Base-by-base conservation (phyloP, 2,797 vertebrate species). In the Tachyglossus aculeatus region DNA sequence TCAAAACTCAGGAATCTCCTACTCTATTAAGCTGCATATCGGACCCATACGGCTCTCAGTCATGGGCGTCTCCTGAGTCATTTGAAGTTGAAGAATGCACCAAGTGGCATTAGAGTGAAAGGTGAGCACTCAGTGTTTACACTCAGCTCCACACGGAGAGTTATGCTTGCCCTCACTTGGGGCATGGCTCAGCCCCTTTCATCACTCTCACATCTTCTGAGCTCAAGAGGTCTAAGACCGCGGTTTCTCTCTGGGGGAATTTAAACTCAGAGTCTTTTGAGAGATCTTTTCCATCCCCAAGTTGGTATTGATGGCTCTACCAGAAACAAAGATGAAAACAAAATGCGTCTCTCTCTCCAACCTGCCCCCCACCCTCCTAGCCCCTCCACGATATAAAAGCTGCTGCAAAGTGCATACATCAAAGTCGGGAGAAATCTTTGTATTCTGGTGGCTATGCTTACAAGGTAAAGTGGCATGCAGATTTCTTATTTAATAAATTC, bases 401-500 rank as follows among this genome's bases (percentile, higher is more conserved):
- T 75, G 62, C 80, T 77, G 61, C 77, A 74, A 88, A 89, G 79
- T 82, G 67, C 87, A 86, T 40, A 81, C 81, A 87, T 92, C 91
- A 89, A 91, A 93, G 90, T 89, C 74, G 78, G 88, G 84, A 82
- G 83, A 83, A 82, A 90, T 88, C 90, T 92, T 90, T 90, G 85
- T 88, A 91, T 91, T 90, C 91, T 3, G 4, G 73, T 47, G 37
- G 85, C 86, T 88, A 83, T 85, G 80, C 88, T 90, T 89, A 82
- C 88, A 87, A 91, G 90, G 90, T 91, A 92, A 93, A 92, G 90
- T 93, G 90, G 88, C 91, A 90, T 92, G 91, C 89, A 90, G 92
- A 93, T 92, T 93, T 91, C 91, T 93, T 93, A 93, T 92, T 93
- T 93, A 94, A 94, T 93, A 93, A 93, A 94, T 94, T 93, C 91